These are phyloP conservation scores for Spea hammondii DNA, from an alignment of 2,797 vertebrate genomes.

Conservation along the genomic window DNA sequence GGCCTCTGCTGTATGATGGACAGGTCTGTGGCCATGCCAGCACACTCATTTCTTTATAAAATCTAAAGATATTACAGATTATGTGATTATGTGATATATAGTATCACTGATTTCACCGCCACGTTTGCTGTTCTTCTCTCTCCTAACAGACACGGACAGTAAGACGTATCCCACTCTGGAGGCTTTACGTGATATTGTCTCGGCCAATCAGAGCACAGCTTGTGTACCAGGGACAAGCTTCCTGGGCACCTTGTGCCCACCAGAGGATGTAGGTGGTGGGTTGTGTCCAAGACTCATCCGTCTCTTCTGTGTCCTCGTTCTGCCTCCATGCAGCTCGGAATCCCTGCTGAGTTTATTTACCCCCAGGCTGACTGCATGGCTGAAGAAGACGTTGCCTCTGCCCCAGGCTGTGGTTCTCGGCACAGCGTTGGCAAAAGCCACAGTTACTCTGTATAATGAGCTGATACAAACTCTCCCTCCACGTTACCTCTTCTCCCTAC, in stretches of 20 bases:
- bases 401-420: constrained; percentile 60
- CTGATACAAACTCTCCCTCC: constrained; percentile 64
- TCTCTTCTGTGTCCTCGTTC: constrained; percentile 75
- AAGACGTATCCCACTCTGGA: constrained; percentile 72
- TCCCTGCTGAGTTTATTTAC: constrained; percentile 71
- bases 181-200: constrained; percentile 62
- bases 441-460: constrained; percentile 66
- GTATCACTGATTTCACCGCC: constrained; percentile 19
- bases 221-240: constrained; percentile 53
- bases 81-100: too few relatives aligned
- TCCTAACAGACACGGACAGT: constrained; percentile 67
- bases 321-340: constrained; percentile 65
- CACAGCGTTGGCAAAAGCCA: constrained; percentile 71
- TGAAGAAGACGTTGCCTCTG: constrained; percentile 64
- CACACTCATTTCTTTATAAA: too few relatives aligned
- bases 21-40: too few relatives aligned
- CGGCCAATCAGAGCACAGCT: constrained; percentile 49
- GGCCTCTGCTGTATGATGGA: too few relatives aligned
- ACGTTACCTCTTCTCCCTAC: constrained; percentile 72
- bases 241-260: constrained; percentile 69
- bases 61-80: too few relatives aligned
- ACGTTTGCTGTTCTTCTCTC: constrained; percentile 51
- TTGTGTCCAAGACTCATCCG: constrained; percentile 74
- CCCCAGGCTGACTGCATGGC: constrained; percentile 69
- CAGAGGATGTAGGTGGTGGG: constrained; percentile 52